These are phyloP conservation scores for Mycalesis mineus DNA, from an alignment of 2,888 invertebrate genomes.

Conservation along the genomic window DNA sequence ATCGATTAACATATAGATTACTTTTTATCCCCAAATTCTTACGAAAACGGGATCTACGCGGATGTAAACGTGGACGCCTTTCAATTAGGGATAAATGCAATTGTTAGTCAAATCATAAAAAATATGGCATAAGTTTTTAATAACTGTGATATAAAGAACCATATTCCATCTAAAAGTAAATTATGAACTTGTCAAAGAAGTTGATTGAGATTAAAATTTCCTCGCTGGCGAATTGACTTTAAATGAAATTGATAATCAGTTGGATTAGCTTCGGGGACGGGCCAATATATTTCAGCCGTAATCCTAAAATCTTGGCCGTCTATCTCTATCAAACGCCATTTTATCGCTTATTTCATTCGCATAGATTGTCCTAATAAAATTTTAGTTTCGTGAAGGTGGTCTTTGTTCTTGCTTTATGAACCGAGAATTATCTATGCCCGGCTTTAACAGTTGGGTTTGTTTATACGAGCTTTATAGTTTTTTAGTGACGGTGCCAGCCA, in stretches of 20 bases:
- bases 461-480: too few species aligned
- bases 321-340: conserved; percentile 6
- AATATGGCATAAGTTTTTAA: too few species aligned
- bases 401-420: conserved; percentile 9
- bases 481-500: too few species aligned
- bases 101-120: too few species aligned
- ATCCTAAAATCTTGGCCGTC: neutral
- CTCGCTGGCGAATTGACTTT: neutral
- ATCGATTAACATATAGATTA: too few species aligned
- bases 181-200: too few species aligned
- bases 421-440: neutral
- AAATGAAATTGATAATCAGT: neutral
- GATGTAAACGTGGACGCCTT: too few species aligned
- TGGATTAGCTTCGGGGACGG: neutral
- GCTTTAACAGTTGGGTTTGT: neutral
- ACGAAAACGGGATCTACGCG: too few species aligned
- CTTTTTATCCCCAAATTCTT: too few species aligned
- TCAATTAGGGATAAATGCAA: too few species aligned
- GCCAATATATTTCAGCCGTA: neutral
- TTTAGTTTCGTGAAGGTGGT: neutral
- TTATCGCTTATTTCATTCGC: conserved; percentile 2
- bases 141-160: too few species aligned
- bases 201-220: neutral
- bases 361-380: neutral
- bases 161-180: too few species aligned